Conservation (phyloP, 2,113 vertebrate genomes). For the Todiramphus saurophagus region DNA sequence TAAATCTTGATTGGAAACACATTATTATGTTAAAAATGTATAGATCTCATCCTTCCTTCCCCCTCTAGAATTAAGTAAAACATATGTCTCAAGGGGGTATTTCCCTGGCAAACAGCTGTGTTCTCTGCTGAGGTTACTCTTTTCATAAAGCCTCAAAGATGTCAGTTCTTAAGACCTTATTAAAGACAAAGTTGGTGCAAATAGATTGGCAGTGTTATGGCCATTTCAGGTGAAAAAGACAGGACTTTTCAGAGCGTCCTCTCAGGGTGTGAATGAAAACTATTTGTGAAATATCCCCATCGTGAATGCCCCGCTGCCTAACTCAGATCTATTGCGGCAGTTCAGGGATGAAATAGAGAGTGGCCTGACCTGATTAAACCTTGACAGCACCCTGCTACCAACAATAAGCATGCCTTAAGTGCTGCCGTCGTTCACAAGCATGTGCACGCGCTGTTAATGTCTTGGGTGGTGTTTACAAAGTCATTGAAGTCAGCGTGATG, state of each 20-base stretch:
- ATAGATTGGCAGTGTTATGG: constrained; percentile 27
- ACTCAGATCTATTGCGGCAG: constrained; percentile 22
- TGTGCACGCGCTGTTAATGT: neutral
- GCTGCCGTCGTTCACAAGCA: neutral
- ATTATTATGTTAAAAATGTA: constrained; percentile 21
- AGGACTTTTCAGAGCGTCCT: constrained; percentile 50
- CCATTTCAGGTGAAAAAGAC: constrained; percentile 56
- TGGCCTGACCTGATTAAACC: constrained; percentile 66
- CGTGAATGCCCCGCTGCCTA: constrained; percentile 2
- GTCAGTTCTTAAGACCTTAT: constrained; percentile 50
- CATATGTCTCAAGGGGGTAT: constrained; percentile 31
- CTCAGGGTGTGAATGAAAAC: constrained; percentile 55
- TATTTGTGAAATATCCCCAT: constrained; percentile 41
- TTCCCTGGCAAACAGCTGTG: constrained; percentile 14
- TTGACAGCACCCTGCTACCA: neutral
- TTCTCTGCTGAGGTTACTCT: constrained; percentile 15
- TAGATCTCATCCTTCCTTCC: neutral
- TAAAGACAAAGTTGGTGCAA: constrained; percentile 52
- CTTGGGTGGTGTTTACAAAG: constrained; percentile 20
- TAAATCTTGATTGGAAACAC: constrained; percentile 45
- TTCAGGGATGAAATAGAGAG: constrained; percentile 45
- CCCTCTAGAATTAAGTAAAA: constrained; percentile 11
- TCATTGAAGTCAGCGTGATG: neutral
- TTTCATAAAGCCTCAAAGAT: constrained; percentile 38
- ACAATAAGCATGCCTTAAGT: neutral